Evolutionary conservation across 2,888 invertebrate genomes (phyloP), one percentile per base, ranked within the genome.

Genomic region (Piscicola geometra): DNA sequence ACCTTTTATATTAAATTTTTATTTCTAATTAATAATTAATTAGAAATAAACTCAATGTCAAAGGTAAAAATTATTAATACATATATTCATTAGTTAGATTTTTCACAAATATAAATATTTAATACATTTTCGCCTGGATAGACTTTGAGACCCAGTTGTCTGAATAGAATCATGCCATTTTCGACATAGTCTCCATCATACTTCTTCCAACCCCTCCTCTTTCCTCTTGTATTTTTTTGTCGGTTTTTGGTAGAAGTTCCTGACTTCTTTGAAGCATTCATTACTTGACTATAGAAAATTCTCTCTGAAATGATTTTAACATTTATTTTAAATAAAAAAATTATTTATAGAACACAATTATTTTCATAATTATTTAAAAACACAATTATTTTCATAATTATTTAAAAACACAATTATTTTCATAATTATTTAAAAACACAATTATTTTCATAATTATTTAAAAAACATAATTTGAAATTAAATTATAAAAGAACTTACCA

Each of bases 1-100:
- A 93, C 94, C 94, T 94, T 47, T 9, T 15, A 50, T 64, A 1
- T 5, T 50, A 36, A 15, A 56, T 64, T n/a, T n/a, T n/a, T n/a
- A n/a, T n/a, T n/a, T n/a, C n/a, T n/a, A n/a, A n/a, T n/a, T n/a
- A n/a, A n/a, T n/a, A n/a, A n/a, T n/a, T n/a, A n/a, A n/a, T n/a
- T n/a, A n/a, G n/a, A n/a, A n/a, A n/a, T n/a, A n/a, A n/a, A n/a
- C n/a, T n/a, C n/a, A n/a, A n/a, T n/a, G n/a, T n/a, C n/a, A n/a
- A n/a, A n/a, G n/a, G n/a, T n/a, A n/a, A n/a, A n/a, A n/a, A 15
- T 15, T 47, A 47, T 47, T 47, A 47, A 47, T 15, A 47, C 9
- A 47, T 47, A 47, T 47, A 47, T 47, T 47, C 21, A 47, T 47
- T 15, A 47, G 21, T 15, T 47, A 15, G 21, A 15, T 9, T 15